These are phyloP conservation scores for Lochmaea capreae DNA, from an alignment of 2,888 invertebrate genomes.

Conservation along the genomic window DNA sequence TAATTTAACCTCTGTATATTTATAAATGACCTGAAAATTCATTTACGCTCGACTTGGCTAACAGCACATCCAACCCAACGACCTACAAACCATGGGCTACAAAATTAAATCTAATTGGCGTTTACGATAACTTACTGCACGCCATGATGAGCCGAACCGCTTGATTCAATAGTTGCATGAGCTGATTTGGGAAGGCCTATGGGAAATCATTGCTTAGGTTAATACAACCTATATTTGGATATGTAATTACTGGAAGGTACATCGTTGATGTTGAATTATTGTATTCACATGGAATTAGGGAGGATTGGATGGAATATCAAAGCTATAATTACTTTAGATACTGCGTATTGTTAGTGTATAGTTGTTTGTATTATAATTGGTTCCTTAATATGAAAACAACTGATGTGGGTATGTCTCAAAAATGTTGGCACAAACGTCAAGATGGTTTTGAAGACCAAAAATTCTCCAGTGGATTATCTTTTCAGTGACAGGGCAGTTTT, in stretches of 20 bases:
- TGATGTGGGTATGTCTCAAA: too few relatives aligned
- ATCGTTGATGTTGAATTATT: background rate
- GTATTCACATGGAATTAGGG: too few relatives aligned
- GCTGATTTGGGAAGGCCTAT: slow-evolving; percentile 22
- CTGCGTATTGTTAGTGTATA: too few relatives aligned
- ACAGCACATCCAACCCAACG: slow-evolving; percentile 19
- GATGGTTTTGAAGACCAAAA: too few relatives aligned
- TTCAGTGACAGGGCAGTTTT: too few relatives aligned
- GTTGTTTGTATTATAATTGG: too few relatives aligned
- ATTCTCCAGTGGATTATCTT: too few relatives aligned
- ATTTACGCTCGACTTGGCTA: slow-evolving; percentile 32
- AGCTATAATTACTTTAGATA: too few relatives aligned
- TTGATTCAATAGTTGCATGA: background rate
- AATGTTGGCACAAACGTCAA: too few relatives aligned
- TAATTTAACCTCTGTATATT: slow-evolving; percentile 24
- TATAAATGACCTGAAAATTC: slow-evolving; percentile 25
- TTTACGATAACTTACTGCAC: slow-evolving; percentile 30
- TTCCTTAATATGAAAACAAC: too few relatives aligned
- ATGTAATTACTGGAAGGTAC: background rate
- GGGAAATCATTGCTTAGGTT: slow-evolving; percentile 23
- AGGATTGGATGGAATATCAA: too few relatives aligned
- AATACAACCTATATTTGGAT: background rate
- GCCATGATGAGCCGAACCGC: slow-evolving; percentile 29
- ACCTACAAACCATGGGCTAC: slow-evolving; percentile 21
- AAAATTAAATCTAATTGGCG: slow-evolving; percentile 32